Conservation (phyloP, 2,888 invertebrate species). For the Pilophorus perplexus region DNA sequence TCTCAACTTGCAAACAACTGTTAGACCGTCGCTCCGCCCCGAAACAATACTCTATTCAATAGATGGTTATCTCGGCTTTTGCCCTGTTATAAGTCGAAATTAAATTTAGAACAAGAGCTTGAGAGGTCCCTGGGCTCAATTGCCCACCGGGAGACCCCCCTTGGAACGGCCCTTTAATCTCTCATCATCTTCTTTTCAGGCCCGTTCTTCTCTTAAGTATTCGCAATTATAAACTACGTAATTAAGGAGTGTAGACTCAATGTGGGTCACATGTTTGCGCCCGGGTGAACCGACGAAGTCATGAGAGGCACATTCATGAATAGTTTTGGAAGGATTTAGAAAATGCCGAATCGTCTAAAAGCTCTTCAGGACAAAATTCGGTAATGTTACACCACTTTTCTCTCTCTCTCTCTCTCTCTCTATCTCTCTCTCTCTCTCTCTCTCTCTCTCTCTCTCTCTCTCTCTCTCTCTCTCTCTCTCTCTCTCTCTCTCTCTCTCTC, state of each 20-base stretch:
- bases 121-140: slow-evolving; percentile 15
- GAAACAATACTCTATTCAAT: slow-evolving; percentile 35
- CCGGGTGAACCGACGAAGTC: not conserved
- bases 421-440: too few species aligned
- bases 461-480: too few species aligned
- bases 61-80: slow-evolving; percentile 25
- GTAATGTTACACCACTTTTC: too few species aligned
- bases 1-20: slow-evolving; percentile 33
- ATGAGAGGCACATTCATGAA: not conserved
- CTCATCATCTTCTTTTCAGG: slow-evolving; percentile 8
- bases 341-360: too few species aligned
- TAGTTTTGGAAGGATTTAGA: too few species aligned
- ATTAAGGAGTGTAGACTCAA: slow-evolving; percentile 9
- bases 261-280: slow-evolving; percentile 3
- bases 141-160: slow-evolving; percentile 21
- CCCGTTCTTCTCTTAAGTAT: slow-evolving; percentile 2
- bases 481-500: too few species aligned
- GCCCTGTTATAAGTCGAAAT: slow-evolving; percentile 38
- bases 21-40: slow-evolving; percentile 26
- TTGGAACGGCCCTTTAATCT: slow-evolving; percentile 11
- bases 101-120: slow-evolving; percentile 37
- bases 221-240: slow-evolving; percentile 24
- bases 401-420: too few species aligned
- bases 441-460: too few species aligned
- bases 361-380: too few species aligned